Conservation (phyloP, 1,140 invertebrate species). For the Brachystomella parvula region DNA sequence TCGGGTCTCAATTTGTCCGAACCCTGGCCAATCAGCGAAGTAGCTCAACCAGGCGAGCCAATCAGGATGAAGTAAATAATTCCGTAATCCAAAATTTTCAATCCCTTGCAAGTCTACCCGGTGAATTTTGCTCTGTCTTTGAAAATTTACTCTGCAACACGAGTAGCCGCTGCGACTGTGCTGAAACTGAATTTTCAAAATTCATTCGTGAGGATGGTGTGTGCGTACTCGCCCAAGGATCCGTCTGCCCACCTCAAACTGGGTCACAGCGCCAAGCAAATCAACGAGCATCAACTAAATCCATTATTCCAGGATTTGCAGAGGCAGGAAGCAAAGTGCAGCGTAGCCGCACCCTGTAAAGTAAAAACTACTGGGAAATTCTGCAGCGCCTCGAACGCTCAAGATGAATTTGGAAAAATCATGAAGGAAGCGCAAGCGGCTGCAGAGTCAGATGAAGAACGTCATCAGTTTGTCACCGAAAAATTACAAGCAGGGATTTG, state of each 20-base stretch:
- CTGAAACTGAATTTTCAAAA: neutral
- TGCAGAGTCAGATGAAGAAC: neutral
- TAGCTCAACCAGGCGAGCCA: neutral
- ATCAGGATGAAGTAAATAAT: neutral
- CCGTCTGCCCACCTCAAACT: neutral
- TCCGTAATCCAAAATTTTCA: neutral
- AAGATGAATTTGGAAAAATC: neutral
- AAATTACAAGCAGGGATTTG: neutral
- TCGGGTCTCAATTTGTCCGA: neutral
- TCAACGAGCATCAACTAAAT: neutral
- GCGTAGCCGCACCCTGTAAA: neutral
- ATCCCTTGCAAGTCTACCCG: neutral
- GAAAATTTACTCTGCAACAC: neutral
- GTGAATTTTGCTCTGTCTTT: constrained; percentile 5
- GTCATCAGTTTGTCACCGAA: neutral
- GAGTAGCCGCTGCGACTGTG: neutral
- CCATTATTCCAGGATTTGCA: neutral
- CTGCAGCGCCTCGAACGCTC: neutral
- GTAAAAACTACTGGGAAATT: neutral
- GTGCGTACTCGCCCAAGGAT: neutral
- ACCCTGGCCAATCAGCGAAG: neutral
- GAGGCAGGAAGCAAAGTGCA: neutral
- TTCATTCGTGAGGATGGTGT: neutral
- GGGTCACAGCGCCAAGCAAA: neutral
- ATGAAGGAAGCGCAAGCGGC: neutral